phyloP scores from a whole-genome alignment of 2,888 invertebrate species.

The Conchocele bisecta region DNA sequence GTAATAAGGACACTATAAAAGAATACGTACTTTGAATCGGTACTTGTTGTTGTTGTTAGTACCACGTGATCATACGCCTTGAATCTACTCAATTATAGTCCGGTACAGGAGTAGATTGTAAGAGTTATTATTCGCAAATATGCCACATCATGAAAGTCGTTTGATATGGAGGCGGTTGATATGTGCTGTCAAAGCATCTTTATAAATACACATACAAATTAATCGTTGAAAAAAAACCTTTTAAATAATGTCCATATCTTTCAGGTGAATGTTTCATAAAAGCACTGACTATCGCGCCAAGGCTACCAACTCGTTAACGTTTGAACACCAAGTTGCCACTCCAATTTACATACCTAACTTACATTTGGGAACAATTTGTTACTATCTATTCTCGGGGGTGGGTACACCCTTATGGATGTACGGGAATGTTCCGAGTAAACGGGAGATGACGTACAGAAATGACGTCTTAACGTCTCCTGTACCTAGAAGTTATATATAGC shows the following conservation, averaged over 20 bases:
- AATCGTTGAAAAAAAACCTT: no score
- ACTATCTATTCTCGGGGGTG: constrained; percentile 33
- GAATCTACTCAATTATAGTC: no score
- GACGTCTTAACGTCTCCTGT: constrained; percentile 55
- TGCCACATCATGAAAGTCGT: no score
- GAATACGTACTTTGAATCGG: no score
- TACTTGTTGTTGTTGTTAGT: no score
- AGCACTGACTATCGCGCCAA: background rate
- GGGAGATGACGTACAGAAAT: constrained; percentile 54
- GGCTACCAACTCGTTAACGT: background rate
- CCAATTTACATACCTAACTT: constrained; percentile 6
- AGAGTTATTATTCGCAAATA: no score
- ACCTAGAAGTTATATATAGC: constrained; percentile 39
- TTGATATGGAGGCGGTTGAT: no score
- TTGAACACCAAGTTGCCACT: background rate
- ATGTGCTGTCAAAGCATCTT: no score
- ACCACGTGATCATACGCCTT: no score
- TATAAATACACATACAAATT: no score
- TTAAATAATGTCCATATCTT: background rate
- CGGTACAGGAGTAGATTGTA: no score
- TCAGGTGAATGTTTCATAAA: background rate
- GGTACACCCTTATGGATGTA: constrained; percentile 57
- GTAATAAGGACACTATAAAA: no score
- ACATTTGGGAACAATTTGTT: constrained; percentile 16
- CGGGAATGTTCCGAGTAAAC: constrained; percentile 47